Evolutionary conservation across 2,113 vertebrate genomes (phyloP), one percentile per base, ranked within the genome.

Genomic region (Boulengeromyrus knoepffleri): DNA sequence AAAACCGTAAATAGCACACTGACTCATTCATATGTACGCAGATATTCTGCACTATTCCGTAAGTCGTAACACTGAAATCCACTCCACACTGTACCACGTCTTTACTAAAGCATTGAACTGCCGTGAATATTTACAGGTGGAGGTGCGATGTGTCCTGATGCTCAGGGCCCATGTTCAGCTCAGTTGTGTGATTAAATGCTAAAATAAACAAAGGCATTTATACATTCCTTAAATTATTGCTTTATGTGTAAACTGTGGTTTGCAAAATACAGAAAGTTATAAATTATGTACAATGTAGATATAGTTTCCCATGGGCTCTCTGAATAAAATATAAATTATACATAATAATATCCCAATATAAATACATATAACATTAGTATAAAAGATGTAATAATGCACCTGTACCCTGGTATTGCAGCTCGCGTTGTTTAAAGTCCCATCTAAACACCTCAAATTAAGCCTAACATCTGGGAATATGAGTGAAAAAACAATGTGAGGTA

Each of bases 181-280:
- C 62, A 70, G 19, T 70, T 70, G 9, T 31, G 10, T 4, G 10
- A 70, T 70, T 70, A 70, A 70, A 70, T 70, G 62, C 9, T 3
- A 70, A 31, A 70, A 70, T 39, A 80, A 80, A 80, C 74, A 77
- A 77, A 77, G 74, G 74, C 13, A 80, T 80, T 80, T 80, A 80
- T 19, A 19, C 36, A 19, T 80, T 42, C 17, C 27, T 80, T 42
- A 42, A 80, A 80, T 80, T 42, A 80, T 7, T 42, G 36, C 31
- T 8, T 80, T 31, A 80, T 80, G 36, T 39, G 36, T 77, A 77
- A 77, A 77, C 74, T 77, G 74, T 80, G 36, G 4, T 42, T 42
- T 80, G 74, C 31, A 80, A 39, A 77, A 39, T 77, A 39, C 27
- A 77, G 13, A 77, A 77, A 80, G 74, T 39, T 80, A 42, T 80